Evolutionary conservation across 1,140 invertebrate species (phyloP), one percentile per base, ranked within the genome.

Genomic region (Drosophila tani): DNA sequence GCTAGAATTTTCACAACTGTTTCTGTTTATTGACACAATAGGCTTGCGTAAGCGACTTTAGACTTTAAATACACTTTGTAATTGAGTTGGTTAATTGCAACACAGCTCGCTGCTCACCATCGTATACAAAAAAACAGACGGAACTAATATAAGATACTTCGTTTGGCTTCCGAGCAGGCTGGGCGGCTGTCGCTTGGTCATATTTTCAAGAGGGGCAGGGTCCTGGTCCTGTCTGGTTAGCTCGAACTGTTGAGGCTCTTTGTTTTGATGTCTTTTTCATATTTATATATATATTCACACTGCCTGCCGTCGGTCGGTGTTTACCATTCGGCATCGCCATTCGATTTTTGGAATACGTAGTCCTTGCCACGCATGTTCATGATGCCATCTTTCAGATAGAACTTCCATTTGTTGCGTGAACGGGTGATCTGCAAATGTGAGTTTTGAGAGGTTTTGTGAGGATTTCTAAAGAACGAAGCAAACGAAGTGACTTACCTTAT

Each of bases 311-410:
- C 35, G 29, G 60, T 55, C 15, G 12, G 9, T 17, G 27, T 27
- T 94, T 94, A 99, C 98, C 99, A 99, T 93, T 99, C 99, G 35
- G 99, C 98, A 95, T 99, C 99, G 76, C 99, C 99, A 87, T 96
- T 98, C 6, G 98, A 98, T 94, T 98, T 99, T 94, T 99, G 98
- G 94, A 99, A 99, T 77, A 99, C 98, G 94, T 96, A 99, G 94
- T 99, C 99, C 94, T 98, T 98, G 17, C 99, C 98, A 85, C 96
- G 96, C 79, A 99, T 95, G 94, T 99, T 99, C 99, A 99, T 99
- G 70, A 99, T 99, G 50, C 99, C 99, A 94, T 99, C 99, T 94
- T 99, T 99, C 59, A 99, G 94, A 94, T 99, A 98, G 93, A 99
- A 99, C 94, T 99, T 99, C 99, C 99, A 99, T 93, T 99, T 99